Conservation (phyloP, 2,797 vertebrate species). For the Sebastes hubbsi region DNA sequence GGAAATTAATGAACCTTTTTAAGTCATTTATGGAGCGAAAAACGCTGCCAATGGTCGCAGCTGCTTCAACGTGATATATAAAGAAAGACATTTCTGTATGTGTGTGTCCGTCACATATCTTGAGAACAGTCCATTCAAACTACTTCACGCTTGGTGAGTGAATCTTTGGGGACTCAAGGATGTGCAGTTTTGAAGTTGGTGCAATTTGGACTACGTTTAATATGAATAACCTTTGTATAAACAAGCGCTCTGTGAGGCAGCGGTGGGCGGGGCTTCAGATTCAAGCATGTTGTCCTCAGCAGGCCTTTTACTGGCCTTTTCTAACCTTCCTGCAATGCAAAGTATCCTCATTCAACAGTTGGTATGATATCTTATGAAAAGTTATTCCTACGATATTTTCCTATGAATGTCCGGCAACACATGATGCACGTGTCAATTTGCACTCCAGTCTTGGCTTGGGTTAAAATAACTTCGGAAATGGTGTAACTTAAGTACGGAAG, state of each 20-base stretch:
- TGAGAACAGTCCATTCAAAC: not conserved
- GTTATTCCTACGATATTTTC: too few relatives aligned
- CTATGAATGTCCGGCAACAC: too few relatives aligned
- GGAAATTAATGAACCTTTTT: not conserved
- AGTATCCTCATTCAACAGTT: too few relatives aligned
- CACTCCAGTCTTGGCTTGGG: fast-evolving
- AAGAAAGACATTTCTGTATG: not conserved
- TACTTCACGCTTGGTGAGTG: not conserved
- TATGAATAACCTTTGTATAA: too few relatives aligned
- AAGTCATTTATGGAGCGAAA: not conserved
- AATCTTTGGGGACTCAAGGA: not conserved
- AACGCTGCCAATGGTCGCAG: not conserved
- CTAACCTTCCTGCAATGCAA: not conserved
- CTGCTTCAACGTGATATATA: not conserved
- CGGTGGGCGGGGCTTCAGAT: too few relatives aligned
- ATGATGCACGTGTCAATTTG: too few relatives aligned
- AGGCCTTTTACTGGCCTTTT: not conserved
- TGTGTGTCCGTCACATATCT: not conserved
- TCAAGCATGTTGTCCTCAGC: too few relatives aligned
- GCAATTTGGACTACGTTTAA: too few relatives aligned
- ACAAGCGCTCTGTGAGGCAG: too few relatives aligned
- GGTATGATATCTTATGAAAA: too few relatives aligned
- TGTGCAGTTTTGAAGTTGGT: not conserved
- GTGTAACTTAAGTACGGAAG: too few relatives aligned
- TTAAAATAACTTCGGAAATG: fast-evolving